These are phyloP conservation scores for Shinisaurus crocodilurus DNA, from an alignment of 2,113 vertebrate genomes.

Conservation along the genomic window DNA sequence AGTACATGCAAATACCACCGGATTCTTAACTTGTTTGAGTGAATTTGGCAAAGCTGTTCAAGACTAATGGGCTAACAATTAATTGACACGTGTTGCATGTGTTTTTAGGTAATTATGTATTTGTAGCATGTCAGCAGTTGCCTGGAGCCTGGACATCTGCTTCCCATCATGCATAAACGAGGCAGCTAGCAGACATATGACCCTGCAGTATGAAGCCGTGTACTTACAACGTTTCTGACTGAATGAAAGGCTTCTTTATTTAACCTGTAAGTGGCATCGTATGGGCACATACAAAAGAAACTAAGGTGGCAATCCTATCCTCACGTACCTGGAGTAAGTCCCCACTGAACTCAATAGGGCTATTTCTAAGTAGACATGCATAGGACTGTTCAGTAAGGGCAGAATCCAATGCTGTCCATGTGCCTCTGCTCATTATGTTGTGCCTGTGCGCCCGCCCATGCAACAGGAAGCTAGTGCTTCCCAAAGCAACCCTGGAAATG, in stretches of 20 bases:
- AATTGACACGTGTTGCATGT: constrained; percentile 44
- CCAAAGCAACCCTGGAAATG: no score
- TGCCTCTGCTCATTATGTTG: no score
- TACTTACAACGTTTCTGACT: constrained; percentile 15
- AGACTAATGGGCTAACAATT: constrained; percentile 43
- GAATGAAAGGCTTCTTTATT: constrained; percentile 14
- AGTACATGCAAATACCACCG: neutral
- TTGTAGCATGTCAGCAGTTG: constrained; percentile 64
- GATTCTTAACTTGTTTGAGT: neutral
- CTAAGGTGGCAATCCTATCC: neutral
- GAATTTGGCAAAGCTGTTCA: constrained; percentile 8
- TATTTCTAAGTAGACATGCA: neutral
- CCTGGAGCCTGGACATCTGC: constrained; percentile 62
- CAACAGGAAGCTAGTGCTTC: no score
- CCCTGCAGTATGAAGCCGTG: constrained; percentile 21
- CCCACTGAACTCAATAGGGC: neutral
- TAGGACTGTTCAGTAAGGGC: neutral
- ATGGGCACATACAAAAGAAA: neutral
- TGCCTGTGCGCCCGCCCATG: no score
- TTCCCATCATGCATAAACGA: constrained; percentile 34
- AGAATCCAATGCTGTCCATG: no score
- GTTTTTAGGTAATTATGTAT: constrained; percentile 58
- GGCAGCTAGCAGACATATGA: constrained; percentile 12
- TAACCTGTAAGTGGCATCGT: neutral
- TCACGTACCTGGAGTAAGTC: neutral